These are phyloP conservation scores for Trinectes maculatus DNA, from an alignment of 2,113 vertebrate species.

Conservation along the genomic window DNA sequence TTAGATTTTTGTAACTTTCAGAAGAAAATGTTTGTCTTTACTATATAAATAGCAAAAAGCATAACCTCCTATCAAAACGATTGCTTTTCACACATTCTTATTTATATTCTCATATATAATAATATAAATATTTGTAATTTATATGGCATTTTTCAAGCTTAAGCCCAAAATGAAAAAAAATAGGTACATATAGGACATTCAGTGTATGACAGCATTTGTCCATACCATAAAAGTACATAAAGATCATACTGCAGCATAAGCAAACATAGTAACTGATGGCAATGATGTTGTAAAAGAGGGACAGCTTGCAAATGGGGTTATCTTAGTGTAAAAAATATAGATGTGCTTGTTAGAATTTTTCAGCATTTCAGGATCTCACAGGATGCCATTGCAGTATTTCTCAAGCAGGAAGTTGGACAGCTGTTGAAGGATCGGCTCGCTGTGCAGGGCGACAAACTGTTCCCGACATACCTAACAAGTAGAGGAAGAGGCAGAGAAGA, in stretches of 20 bases:
- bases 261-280: constrained; percentile 11
- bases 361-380: constrained; percentile 69
- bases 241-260: background rate
- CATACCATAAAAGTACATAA: constrained; percentile 20
- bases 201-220: constrained; percentile 3
- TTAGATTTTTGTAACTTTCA: constrained; percentile 1
- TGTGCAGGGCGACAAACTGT: constrained; percentile 93
- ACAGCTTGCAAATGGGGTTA: background rate
- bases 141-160: too few relatives aligned
- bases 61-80: too few relatives aligned
- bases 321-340: background rate
- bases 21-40: background rate
- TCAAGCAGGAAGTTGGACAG: constrained; percentile 88
- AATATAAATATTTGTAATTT: too few relatives aligned
- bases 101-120: constrained; percentile 20
- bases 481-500: constrained; percentile 6
- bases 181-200: background rate
- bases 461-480: constrained; percentile 89
- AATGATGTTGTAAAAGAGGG: background rate
- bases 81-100: too few relatives aligned
- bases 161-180: too few relatives aligned
- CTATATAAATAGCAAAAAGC: background rate
- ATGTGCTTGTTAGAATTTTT: background rate
- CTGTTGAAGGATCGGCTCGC: constrained; percentile 90
- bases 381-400: constrained; percentile 82